These are phyloP conservation scores for Oryctes rhinoceros DNA, from an alignment of 1,140 invertebrate species.

Conservation along the genomic window DNA sequence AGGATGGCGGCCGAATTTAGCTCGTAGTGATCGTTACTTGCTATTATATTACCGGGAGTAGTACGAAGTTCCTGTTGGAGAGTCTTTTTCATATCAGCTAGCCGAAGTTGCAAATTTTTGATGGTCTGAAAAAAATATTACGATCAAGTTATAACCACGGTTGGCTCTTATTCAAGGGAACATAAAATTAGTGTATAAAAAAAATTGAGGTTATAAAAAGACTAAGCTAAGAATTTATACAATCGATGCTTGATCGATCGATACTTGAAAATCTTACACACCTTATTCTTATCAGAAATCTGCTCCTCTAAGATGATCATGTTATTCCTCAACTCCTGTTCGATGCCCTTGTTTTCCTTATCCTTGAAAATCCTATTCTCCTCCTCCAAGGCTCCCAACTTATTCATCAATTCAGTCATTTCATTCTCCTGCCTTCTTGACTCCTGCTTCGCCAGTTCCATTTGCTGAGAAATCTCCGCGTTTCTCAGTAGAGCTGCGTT, in stretches of 20 bases:
- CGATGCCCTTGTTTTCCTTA: conserved; percentile 63
- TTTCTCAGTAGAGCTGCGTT: conserved; percentile 80
- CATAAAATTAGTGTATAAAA: neutral
- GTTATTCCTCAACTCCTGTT: conserved; percentile 68
- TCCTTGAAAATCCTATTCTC: conserved; percentile 63
- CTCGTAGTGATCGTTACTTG: conserved; percentile 49
- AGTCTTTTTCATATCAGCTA: conserved; percentile 90
- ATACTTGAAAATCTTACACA: conserved; percentile 50
- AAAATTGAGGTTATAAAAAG: too few relatives aligned
- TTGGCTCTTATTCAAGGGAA: too few relatives aligned
- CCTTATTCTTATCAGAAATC: conserved; percentile 81
- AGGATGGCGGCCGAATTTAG: conserved; percentile 61
- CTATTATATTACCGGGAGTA: conserved; percentile 56
- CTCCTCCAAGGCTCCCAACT: conserved; percentile 63
- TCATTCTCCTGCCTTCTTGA: conserved; percentile 71
- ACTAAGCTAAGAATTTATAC: too few relatives aligned
- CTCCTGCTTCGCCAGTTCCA: conserved; percentile 77
- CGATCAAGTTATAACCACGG: neutral
- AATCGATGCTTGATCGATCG: too few relatives aligned
- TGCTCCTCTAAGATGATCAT: conserved; percentile 77
- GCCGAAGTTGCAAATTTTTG: conserved; percentile 84
- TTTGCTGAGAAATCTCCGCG: conserved; percentile 83
- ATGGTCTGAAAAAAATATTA: conserved; percentile 73
- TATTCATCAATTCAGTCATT: conserved; percentile 64
- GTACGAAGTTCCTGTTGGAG: conserved; percentile 84